phyloP scores from a whole-genome alignment of 2,888 invertebrate genomes.

The Halictus quadricinctus region DNA sequence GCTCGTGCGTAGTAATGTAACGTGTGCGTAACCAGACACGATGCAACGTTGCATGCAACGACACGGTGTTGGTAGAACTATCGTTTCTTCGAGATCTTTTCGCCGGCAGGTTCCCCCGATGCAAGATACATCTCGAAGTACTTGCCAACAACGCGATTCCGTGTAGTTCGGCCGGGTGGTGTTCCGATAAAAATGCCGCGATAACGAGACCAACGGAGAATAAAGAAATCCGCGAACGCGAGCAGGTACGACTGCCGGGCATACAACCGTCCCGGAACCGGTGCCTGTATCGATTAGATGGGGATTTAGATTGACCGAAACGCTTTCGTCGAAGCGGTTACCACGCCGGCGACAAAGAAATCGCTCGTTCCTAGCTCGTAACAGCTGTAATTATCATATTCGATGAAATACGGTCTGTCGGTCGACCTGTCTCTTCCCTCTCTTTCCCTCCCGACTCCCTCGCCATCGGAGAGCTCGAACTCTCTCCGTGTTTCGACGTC shows the following conservation, averaged over 20 bases:
- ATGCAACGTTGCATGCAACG: not conserved
- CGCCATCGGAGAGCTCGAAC: not conserved
- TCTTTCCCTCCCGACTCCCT: not conserved
- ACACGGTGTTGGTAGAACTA: slow-evolving; percentile 25
- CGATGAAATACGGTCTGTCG: slow-evolving; percentile 31
- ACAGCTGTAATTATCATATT: slow-evolving; percentile 42
- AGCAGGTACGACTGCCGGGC: not conserved
- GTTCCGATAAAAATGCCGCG: not conserved
- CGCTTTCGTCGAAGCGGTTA: slow-evolving; percentile 18
- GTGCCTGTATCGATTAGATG: not conserved
- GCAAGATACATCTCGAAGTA: slow-evolving; percentile 22
- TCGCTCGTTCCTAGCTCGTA: slow-evolving; percentile 15
- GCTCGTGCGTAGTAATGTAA: slow-evolving; percentile 30
- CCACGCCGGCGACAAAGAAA: slow-evolving; percentile 26
- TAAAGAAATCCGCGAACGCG: not conserved
- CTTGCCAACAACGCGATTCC: slow-evolving; percentile 17
- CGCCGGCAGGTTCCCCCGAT: not conserved
- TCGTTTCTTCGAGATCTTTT: slow-evolving; percentile 36
- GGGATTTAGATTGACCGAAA: slow-evolving; percentile 13
- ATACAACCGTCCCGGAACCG: not conserved
- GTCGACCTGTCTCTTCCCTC: not conserved
- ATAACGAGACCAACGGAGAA: not conserved
- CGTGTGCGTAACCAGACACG: slow-evolving; percentile 12
- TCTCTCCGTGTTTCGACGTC: not conserved
- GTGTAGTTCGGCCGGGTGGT: not conserved